Percentiles rank a stretch among this genome's conserved stretches.
Conservation (phyloP, 2,888 invertebrate genomes). For the Linhomoeus sp. region DNA sequence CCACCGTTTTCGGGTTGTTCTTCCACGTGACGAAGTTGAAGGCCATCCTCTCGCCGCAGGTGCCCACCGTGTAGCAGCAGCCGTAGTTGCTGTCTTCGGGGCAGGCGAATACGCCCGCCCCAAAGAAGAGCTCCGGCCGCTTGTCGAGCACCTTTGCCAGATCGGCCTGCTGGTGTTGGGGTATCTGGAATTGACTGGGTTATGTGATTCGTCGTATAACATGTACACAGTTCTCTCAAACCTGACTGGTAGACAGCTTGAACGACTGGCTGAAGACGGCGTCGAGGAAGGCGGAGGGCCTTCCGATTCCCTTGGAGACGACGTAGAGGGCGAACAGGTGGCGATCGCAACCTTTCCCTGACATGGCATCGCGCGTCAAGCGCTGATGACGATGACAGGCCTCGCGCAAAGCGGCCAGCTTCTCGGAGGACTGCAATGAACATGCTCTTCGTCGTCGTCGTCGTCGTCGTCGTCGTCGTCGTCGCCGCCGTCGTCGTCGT, state of each 20-base stretch:
- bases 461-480: too few species aligned
- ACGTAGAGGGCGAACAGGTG: conserved; percentile 95
- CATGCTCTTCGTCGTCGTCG: too few species aligned
- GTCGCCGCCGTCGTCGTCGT: too few species aligned
- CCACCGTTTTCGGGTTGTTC: too few species aligned
- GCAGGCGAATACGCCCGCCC: conserved; percentile 10
- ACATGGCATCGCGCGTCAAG: conserved; percentile 88
- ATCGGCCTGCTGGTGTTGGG: conserved; percentile 18
- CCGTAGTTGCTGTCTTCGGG: conserved; percentile 2
- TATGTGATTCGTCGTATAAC: too few species aligned
- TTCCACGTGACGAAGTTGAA: conserved; percentile 18
- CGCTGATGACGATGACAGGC: conserved; percentile 48
- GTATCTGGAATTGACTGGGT: conserved; percentile 10
- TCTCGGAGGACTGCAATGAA: conserved; percentile 7
- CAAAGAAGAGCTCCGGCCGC: conserved; percentile 16
- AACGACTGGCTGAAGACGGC: conserved; percentile 93
- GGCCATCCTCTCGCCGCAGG: conserved; percentile 14
- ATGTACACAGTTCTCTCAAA: too few species aligned
- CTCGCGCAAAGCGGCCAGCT: conserved; percentile 18
- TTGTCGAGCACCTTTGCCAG: conserved; percentile 12
- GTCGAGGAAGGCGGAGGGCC: too few species aligned
- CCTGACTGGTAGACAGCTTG: conserved; percentile 63
- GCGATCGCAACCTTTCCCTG: conserved; percentile 83
- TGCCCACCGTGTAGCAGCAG: conserved; percentile 17
- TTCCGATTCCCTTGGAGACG: conserved; percentile 80